Conservation (phyloP, 2,888 invertebrate genomes). For the Helobdella robusta region DNA sequence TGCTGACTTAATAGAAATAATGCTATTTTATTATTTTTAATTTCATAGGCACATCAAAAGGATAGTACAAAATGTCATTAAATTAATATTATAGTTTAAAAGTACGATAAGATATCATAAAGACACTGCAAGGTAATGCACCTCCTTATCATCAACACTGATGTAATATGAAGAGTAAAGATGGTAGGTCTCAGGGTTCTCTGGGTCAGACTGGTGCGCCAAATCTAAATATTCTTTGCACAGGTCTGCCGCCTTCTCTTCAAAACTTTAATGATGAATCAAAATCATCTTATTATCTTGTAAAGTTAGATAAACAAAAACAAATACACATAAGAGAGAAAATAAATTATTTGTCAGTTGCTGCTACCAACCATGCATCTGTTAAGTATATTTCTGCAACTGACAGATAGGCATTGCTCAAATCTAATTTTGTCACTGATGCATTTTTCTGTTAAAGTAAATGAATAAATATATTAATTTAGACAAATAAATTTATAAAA, state of each 20-base stretch:
- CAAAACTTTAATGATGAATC: slow-evolving; percentile 29
- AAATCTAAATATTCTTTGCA: slow-evolving; percentile 46
- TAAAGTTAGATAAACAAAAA: not conserved
- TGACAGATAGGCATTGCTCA: slow-evolving; percentile 50
- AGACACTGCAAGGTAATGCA: too few species aligned
- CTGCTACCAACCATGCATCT: slow-evolving; percentile 47
- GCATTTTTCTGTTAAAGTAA: slow-evolving; percentile 17
- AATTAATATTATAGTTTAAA: too few species aligned
- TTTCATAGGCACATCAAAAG: too few species aligned
- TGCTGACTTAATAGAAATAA: slow-evolving; percentile 41
- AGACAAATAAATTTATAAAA: not conserved
- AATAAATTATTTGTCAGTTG: not conserved
- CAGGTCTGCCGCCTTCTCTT: slow-evolving; percentile 47
- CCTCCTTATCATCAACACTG: slow-evolving; percentile 45
- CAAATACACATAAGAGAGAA: not conserved
- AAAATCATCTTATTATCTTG: not conserved
- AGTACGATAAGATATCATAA: too few species aligned
- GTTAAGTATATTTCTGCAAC: slow-evolving; percentile 52
- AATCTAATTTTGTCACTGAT: slow-evolving; percentile 39
- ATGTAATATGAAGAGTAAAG: slow-evolving; percentile 47
- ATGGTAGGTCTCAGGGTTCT: slow-evolving; percentile 50
- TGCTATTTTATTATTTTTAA: too few species aligned
- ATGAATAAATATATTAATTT: not conserved
- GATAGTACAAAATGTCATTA: too few species aligned
- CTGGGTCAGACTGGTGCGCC: slow-evolving; percentile 45